Conservation (phyloP, 1,140 invertebrate species). For the Trichomalopsis sarcophagae region DNA sequence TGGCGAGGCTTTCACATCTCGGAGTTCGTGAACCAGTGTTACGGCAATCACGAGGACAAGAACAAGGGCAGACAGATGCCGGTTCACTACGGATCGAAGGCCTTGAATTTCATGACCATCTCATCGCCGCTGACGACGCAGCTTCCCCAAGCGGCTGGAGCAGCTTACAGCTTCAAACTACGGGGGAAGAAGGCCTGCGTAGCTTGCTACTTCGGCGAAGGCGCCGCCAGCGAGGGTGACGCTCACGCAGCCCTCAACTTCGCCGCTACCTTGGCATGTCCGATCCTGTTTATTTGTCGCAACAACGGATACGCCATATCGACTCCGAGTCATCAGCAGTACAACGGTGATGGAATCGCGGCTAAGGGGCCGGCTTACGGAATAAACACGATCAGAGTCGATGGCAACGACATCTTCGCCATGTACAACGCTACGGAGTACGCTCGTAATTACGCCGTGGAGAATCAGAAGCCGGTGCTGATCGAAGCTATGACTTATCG, state of each 20-base stretch:
- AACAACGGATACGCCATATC: conserved; percentile 97
- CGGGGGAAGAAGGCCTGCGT: conserved; percentile 85
- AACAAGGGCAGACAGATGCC: conserved; percentile 98
- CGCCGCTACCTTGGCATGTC: conserved; percentile 95
- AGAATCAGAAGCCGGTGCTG: conserved; percentile 91
- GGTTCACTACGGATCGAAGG: conserved; percentile 91
- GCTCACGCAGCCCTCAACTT: conserved; percentile 99
- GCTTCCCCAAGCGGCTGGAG: conserved; percentile 96
- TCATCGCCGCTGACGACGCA: conserved; percentile 97
- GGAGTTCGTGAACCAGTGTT: conserved; percentile 97
- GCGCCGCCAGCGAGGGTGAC: conserved; percentile 98
- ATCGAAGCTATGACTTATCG: conserved; percentile 99
- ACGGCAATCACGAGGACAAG: conserved; percentile 92
- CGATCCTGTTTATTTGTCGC: conserved; percentile 96
- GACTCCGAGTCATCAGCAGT: conserved; percentile 96
- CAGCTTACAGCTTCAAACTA: conserved; percentile 91
- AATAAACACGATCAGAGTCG: conserved; percentile 92
- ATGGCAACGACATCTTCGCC: conserved; percentile 98
- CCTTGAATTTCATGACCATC: conserved; percentile 94
- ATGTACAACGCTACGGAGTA: conserved; percentile 93
- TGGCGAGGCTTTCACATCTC: conserved; percentile 91
- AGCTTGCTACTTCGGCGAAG: conserved; percentile 98
- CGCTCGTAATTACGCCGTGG: conserved; percentile 86
- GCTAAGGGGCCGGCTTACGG: conserved; percentile 93
- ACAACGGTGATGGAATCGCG: conserved; percentile 93